Evolutionary conservation across 2,888 invertebrate species (phyloP).

Genomic region (Heliconius ismenius): DNA sequence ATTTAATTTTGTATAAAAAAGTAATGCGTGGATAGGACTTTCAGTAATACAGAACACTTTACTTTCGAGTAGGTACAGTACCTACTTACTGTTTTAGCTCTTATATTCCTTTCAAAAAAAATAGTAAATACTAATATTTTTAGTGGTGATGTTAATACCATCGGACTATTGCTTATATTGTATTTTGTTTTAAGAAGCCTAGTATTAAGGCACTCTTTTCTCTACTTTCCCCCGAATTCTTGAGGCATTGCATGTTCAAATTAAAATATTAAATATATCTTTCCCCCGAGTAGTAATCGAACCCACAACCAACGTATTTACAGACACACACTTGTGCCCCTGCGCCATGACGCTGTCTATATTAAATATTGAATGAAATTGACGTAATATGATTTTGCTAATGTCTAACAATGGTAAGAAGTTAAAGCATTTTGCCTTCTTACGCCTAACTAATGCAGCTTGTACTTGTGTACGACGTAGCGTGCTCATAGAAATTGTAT

Average conservation of each 20-base stretch:
- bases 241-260: too few species aligned
- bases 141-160: neutral
- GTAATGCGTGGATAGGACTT: too few species aligned
- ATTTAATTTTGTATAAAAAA: too few species aligned
- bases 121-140: too few species aligned
- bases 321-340: too few species aligned
- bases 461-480: constrained; percentile 19
- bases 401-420: neutral
- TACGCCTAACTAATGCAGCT: constrained; percentile 25
- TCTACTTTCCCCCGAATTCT: too few species aligned
- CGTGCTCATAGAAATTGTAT: constrained; percentile 38
- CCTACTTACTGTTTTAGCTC: too few species aligned
- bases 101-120: too few species aligned
- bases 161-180: neutral
- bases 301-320: too few species aligned
- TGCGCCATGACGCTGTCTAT: neutral
- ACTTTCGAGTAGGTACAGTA: neutral
- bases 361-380: neutral
- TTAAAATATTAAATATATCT: too few species aligned
- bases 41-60: neutral
- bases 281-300: too few species aligned
- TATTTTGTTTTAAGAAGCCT: neutral
- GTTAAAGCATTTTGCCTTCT: neutral
- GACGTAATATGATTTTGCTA: neutral
- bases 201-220: too few species aligned